Conservation (phyloP, 2,888 invertebrate genomes). For the Orthonychiurus folsomi region DNA sequence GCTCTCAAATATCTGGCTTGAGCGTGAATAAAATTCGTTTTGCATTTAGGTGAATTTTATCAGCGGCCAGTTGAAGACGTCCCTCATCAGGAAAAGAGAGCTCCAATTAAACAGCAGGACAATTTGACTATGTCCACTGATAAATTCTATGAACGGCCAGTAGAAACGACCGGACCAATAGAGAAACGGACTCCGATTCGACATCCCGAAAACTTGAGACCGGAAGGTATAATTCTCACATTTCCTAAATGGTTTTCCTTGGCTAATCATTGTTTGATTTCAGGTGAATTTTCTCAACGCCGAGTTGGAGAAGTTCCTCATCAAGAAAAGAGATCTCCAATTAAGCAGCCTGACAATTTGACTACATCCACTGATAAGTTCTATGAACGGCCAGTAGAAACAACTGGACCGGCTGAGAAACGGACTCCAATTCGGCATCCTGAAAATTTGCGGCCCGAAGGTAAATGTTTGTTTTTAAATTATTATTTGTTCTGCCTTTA, state of each 20-base stretch:
- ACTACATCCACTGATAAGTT: conserved; percentile 53
- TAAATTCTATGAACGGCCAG: conserved; percentile 22
- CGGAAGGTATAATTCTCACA: conserved; percentile 47
- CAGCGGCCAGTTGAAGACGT: conserved; percentile 24
- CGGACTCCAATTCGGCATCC: conserved; percentile 45
- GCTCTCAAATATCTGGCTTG: no score
- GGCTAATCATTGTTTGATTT: conserved; percentile 43
- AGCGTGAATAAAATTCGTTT: no score
- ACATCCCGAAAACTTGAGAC: conserved; percentile 43
- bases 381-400: conserved; percentile 48
- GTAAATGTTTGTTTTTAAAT: no score
- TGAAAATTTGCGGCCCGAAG: conserved; percentile 51
- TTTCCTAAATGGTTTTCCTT: conserved; percentile 43
- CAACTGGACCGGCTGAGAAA: conserved; percentile 34
- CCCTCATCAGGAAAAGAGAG: conserved; percentile 49
- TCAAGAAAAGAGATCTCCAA: conserved; percentile 47
- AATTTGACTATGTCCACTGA: background rate
- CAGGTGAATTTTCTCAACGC: conserved; percentile 16
- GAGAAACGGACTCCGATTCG: conserved; percentile 45
- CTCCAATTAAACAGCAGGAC: conserved; percentile 37
- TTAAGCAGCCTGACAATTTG: conserved; percentile 48
- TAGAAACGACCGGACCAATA: conserved; percentile 17
- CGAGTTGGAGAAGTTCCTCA: conserved; percentile 44
- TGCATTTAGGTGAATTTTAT: conserved; percentile 42
- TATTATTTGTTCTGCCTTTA: no score